Evolutionary conservation across 2,797 vertebrate species (phyloP).

Genomic region (Amazona finschi): DNA sequence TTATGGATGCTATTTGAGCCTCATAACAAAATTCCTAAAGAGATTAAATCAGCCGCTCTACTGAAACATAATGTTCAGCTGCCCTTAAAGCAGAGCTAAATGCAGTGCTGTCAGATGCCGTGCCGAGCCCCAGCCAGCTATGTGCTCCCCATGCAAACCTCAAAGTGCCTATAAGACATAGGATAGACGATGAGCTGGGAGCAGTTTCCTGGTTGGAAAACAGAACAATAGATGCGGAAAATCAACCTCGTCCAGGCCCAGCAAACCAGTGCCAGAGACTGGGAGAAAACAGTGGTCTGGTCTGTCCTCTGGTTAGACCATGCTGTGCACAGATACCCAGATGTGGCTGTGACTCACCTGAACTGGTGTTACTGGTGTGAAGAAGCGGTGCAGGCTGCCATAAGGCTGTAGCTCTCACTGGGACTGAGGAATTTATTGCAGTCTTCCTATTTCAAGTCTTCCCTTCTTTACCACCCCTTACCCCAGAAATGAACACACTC

Average conservation of each 20-base stretch:
- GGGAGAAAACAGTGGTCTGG: not conserved
- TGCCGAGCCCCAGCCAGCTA: not conserved
- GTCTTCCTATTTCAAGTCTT: not conserved
- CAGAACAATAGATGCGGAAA: not conserved
- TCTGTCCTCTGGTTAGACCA: not conserved
- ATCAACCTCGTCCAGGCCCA: not conserved
- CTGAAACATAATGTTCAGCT: slow-evolving; percentile 4
- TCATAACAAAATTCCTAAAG: slow-evolving; percentile 1
- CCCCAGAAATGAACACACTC: not conserved
- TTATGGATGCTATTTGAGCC: slow-evolving; percentile 31
- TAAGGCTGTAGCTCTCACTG: fast-evolving
- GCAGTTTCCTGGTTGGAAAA: not conserved
- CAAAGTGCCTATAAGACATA: not conserved
- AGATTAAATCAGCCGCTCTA: slow-evolving; percentile 7
- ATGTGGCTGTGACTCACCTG: not conserved
- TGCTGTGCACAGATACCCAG: not conserved
- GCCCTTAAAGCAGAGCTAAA: not conserved
- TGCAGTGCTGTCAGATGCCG: not conserved
- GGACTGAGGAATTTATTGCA: not conserved
- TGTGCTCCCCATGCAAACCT: not conserved
- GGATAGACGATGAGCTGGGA: not conserved
- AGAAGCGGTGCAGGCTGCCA: not conserved
- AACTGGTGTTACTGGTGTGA: not conserved
- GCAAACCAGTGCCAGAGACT: not conserved
- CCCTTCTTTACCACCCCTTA: not conserved